phyloP scores from a whole-genome alignment of 2,113 vertebrate species.

The Lophochroa leadbeateri region DNA sequence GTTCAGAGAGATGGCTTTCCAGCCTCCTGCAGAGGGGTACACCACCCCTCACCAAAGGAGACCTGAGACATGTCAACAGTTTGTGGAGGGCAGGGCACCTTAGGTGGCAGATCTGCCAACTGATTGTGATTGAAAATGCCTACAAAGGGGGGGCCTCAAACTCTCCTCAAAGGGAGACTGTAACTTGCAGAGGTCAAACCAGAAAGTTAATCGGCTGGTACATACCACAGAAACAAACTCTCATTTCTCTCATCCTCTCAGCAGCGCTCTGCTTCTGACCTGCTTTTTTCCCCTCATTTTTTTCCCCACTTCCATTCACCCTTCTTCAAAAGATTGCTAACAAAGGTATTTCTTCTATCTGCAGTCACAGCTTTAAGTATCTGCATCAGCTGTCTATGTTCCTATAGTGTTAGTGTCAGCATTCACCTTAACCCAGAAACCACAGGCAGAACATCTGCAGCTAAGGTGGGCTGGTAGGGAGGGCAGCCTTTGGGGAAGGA shows the following conservation, averaged over 20 bases:
- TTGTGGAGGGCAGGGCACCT: fast-evolving
- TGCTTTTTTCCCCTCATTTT: not conserved
- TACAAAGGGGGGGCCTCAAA: not conserved
- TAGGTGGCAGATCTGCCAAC: not conserved
- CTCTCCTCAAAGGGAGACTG: not conserved
- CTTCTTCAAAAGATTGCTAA: not conserved
- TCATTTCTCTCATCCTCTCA: not conserved
- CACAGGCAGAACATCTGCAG: not conserved
- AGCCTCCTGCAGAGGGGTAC: not conserved
- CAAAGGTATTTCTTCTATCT: not conserved
- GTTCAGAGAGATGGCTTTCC: not conserved
- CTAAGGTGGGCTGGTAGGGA: not conserved
- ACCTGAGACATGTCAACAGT: not conserved
- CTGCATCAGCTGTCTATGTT: not conserved
- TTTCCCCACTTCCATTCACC: not conserved
- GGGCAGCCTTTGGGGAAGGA: not conserved
- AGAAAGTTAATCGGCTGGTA: not conserved
- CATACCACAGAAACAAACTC: not conserved
- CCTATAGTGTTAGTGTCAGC: not conserved
- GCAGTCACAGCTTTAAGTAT: not conserved
- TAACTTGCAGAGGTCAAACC: not conserved
- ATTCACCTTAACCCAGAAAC: not conserved
- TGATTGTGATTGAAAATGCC: not conserved
- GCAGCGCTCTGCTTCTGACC: not conserved
- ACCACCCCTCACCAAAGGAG: not conserved